Percentiles rank a stretch among this genome's conserved stretches.
Conservation (phyloP, 2,888 invertebrate species). For the Ametastegia equiseti region DNA sequence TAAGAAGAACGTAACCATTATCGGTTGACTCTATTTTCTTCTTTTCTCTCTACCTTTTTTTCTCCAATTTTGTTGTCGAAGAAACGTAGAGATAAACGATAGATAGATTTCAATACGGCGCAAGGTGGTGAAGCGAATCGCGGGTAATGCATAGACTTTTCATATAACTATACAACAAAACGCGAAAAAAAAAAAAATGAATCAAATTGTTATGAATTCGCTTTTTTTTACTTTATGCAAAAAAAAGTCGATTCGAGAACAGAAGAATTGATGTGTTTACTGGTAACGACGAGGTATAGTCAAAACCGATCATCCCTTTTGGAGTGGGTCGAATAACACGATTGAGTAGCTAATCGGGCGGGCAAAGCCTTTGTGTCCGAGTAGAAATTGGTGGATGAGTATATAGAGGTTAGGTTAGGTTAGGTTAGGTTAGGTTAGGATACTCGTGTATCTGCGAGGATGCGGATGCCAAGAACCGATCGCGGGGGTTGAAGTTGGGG, state of each 20-base stretch:
- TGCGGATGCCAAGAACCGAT: neutral
- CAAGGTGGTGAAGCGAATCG: neutral
- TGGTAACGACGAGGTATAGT: too few relatives aligned
- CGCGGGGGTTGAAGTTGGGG: too few relatives aligned
- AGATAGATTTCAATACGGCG: neutral
- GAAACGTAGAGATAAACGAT: neutral
- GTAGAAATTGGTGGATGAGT: neutral
- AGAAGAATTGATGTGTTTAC: too few relatives aligned
- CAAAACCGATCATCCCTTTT: neutral
- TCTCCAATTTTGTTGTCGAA: neutral
- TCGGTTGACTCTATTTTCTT: neutral
- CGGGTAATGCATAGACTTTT: too few relatives aligned
- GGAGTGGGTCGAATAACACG: neutral
- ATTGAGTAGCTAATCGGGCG: conserved; percentile 3
- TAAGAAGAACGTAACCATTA: conserved; percentile 11
- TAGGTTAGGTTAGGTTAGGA: too few relatives aligned
- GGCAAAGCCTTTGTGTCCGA: neutral
- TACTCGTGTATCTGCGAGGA: too few relatives aligned
- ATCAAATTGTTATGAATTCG: too few relatives aligned
- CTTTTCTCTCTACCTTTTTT: neutral
- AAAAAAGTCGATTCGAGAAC: too few relatives aligned
- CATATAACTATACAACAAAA: too few relatives aligned
- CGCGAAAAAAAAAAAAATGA: neutral
- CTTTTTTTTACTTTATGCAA: too few relatives aligned
- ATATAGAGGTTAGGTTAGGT: too few relatives aligned